These are phyloP conservation scores for Murina feae DNA, from an alignment of 2,113 vertebrate species.

Conservation along the genomic window DNA sequence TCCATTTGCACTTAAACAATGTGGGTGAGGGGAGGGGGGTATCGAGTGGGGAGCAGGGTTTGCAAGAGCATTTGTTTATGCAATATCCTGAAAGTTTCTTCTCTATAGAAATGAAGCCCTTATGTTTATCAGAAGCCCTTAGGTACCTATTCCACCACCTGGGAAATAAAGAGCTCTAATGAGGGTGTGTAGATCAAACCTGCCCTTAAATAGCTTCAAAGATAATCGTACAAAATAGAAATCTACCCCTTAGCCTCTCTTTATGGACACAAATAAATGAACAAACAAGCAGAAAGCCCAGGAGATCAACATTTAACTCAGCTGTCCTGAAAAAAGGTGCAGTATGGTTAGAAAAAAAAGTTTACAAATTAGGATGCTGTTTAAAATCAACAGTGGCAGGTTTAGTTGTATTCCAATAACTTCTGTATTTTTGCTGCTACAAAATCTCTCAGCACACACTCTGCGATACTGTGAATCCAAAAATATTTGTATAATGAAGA, in stretches of 20 bases:
- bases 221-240: background rate
- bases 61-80: background rate
- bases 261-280: background rate
- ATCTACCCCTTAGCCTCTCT: background rate
- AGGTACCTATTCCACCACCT: background rate
- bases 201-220: background rate
- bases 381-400: background rate
- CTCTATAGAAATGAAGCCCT: background rate
- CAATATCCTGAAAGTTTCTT: background rate
- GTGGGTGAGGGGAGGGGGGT: rapidly evolving
- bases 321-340: background rate
- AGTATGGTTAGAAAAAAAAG: background rate
- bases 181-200: background rate
- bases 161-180: background rate
- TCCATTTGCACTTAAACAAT: background rate
- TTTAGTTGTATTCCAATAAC: background rate
- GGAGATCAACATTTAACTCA: background rate
- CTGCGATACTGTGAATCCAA: background rate
- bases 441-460: background rate
- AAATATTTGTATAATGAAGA: background rate
- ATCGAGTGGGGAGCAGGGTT: background rate
- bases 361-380: background rate
- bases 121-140: background rate
- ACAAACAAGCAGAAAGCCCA: background rate
- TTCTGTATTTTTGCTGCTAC: background rate